Base-by-base conservation (phyloP, 2,888 invertebrate species). In the Phragmatobia fuliginosa region DNA sequence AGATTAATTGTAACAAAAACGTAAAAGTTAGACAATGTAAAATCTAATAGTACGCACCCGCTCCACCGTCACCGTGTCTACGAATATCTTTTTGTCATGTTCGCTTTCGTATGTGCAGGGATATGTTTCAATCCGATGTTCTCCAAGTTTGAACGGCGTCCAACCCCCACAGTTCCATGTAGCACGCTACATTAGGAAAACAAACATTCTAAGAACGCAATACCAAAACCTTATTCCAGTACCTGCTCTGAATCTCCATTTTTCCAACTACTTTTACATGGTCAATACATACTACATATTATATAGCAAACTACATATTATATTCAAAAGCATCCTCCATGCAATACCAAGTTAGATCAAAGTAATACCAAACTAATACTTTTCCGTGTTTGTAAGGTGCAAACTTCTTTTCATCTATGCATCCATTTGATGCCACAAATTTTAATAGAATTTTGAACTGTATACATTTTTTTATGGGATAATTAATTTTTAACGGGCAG, bases 191-290 rank as follows among this genome's bases (percentile, higher is more conserved):
- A 56, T 56, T 61, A 67, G 72, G 70, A 65, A 64, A 79, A 81
- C 63, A 81, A 76, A 81, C 65, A 71, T 71, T 81, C 71, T 78
- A 78, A 62, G 78, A 78, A 75, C 78, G 67, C 75, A 25, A 64
- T 25, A 52, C 28, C 28, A 25, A 28, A n/a, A 56, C 56, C 56
- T 16, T 28, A 6, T 56, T 14, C 28, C 28, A 14, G 28, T 16
- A 28, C n/a, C n/a, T n/a, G n/a, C n/a, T n/a, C n/a, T n/a, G n/a
- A n/a, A n/a, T n/a, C n/a, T n/a, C n/a, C n/a, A n/a, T n/a, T n/a
- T n/a, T n/a, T n/a, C n/a, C n/a, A n/a, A n/a, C n/a, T n/a, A n/a
- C n/a, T n/a, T n/a, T n/a, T n/a, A n/a, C n/a, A n/a, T n/a, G n/a
- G n/a, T n/a, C n/a, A n/a, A n/a, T n/a, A n/a, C n/a, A n/a, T n/a